Evolutionary conservation across 2,113 vertebrate genomes (phyloP).

Genomic region (Caloenas nicobarica): DNA sequence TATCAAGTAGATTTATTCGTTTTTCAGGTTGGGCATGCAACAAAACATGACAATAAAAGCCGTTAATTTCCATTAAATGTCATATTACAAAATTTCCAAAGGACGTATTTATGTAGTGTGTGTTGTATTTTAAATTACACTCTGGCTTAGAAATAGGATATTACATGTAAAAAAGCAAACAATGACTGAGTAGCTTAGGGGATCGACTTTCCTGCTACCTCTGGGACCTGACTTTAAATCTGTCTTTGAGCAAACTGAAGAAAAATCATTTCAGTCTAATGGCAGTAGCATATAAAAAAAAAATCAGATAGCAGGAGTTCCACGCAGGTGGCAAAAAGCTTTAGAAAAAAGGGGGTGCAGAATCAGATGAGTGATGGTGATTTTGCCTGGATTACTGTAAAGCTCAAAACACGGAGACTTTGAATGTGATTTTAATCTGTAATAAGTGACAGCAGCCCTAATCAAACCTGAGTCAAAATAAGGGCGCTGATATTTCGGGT

Average conservation of each 20-base stretch:
- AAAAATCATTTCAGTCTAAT: slow-evolving; percentile 84
- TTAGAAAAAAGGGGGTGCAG: slow-evolving; percentile 40
- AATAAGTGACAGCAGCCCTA: slow-evolving; percentile 49
- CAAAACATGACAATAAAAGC: slow-evolving; percentile 48
- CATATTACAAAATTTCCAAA: slow-evolving; percentile 63
- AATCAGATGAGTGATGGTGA: background rate
- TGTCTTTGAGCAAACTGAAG: slow-evolving; percentile 82
- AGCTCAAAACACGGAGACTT: slow-evolving; percentile 23
- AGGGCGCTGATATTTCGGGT: slow-evolving; percentile 18
- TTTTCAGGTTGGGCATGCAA: slow-evolving; percentile 15
- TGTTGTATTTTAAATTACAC: slow-evolving; percentile 73
- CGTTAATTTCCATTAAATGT: slow-evolving; percentile 70
- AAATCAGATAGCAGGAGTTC: slow-evolving; percentile 72
- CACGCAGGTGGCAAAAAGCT: slow-evolving; percentile 67
- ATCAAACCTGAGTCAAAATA: slow-evolving; percentile 28
- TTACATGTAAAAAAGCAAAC: slow-evolving; percentile 84
- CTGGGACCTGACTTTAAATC: slow-evolving; percentile 83
- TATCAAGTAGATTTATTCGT: background rate
- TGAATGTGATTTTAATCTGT: slow-evolving; percentile 63
- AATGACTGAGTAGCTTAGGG: slow-evolving; percentile 80
- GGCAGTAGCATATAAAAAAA: slow-evolving; percentile 71
- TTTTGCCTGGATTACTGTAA: slow-evolving; percentile 39
- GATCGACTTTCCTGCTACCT: slow-evolving; percentile 80
- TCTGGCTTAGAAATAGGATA: slow-evolving; percentile 77
- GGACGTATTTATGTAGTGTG: slow-evolving; percentile 57